A percentile compares a stretch with the other conserved stretches of the same genome.
Conservation (phyloP, 2,113 vertebrate genomes). For the Charina bottae region DNA sequence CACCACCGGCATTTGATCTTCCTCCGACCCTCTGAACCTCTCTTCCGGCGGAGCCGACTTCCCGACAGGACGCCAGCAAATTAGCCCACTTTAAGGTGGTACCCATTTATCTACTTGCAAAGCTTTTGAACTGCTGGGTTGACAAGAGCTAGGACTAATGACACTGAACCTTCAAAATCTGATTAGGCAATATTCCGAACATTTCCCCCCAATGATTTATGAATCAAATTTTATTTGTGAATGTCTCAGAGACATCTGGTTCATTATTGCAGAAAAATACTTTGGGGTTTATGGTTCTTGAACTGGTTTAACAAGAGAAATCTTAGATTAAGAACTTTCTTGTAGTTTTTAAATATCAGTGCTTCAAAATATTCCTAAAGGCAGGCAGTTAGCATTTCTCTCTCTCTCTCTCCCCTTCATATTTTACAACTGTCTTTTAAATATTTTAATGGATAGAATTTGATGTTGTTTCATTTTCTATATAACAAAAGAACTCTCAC, state of each 20-base stretch:
- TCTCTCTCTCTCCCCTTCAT: background rate
- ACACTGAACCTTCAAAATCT: background rate
- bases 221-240: background rate
- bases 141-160: too few species aligned
- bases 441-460: background rate
- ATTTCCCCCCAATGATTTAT: background rate
- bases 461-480: background rate
- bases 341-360: background rate
- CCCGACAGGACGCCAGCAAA: too few species aligned
- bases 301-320: background rate
- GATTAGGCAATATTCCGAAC: background rate
- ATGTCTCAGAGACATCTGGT: background rate
- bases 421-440: background rate
- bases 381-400: background rate
- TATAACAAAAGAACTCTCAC: constrained; percentile 32
- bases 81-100: too few species aligned
- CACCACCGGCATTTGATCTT: too few species aligned
- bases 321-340: constrained; percentile 5
- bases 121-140: too few species aligned
- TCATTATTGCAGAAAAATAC: background rate
- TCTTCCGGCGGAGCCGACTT: too few species aligned
- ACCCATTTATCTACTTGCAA: too few species aligned
- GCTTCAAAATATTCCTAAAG: background rate
- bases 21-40: too few species aligned
- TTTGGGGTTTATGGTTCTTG: background rate